Conservation (phyloP, 2,113 vertebrate species). For the Isurus oxyrinchus region DNA sequence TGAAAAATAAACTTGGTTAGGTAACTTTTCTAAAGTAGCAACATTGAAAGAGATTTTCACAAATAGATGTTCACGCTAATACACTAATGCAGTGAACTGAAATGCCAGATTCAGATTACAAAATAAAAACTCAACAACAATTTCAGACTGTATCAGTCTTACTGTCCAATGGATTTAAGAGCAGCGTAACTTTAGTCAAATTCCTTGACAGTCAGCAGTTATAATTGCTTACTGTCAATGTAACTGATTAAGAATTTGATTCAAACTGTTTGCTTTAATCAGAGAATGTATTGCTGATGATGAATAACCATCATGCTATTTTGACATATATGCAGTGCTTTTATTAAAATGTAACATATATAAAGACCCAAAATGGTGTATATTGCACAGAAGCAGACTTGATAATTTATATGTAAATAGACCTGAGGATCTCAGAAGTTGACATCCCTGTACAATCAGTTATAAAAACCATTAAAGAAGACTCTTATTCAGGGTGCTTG, state of each 20-base stretch:
- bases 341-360: neutral
- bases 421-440: neutral
- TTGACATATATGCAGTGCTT: neutral
- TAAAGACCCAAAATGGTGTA: neutral
- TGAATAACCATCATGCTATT: neutral
- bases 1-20: neutral
- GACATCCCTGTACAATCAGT: neutral
- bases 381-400: neutral
- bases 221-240: neutral
- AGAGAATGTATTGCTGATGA: neutral
- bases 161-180: neutral
- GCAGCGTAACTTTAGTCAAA: neutral
- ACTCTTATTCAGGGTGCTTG: neutral
- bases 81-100: neutral
- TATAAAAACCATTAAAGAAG: neutral
- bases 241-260: neutral
- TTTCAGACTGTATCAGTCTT: neutral
- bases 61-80: neutral
- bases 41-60: neutral
- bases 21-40: neutral
- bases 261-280: slow-evolving; percentile 5
- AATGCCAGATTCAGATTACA: neutral
- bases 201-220: slow-evolving; percentile 13
- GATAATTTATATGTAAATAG: slow-evolving; percentile 1
- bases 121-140: neutral